phyloP scores from a whole-genome alignment of 2,797 vertebrate species.

The Kryptopterus vitreolus region DNA sequence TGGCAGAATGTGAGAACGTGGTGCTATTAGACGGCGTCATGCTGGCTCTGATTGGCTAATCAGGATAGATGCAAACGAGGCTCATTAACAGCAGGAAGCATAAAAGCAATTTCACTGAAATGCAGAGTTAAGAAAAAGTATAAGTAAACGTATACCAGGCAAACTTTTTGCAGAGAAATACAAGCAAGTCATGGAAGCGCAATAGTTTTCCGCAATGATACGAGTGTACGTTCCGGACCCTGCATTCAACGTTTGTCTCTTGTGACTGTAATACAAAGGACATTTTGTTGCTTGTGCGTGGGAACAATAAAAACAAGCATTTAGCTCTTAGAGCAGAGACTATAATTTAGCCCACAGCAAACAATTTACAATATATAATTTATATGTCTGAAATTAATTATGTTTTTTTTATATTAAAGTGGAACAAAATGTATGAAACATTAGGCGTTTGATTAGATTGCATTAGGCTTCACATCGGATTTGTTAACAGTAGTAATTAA shows the following conservation, averaged over 20 bases:
- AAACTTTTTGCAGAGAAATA: background rate
- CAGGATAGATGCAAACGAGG: constrained; percentile 41
- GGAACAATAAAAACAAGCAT: background rate
- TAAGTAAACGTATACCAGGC: background rate
- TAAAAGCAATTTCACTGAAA: constrained; percentile 20
- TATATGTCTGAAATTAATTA: background rate
- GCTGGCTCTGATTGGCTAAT: constrained; percentile 56
- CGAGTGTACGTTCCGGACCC: background rate
- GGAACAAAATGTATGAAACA: background rate
- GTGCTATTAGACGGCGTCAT: constrained; percentile 26
- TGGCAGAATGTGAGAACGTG: constrained; percentile 31
- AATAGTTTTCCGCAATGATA: background rate
- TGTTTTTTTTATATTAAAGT: background rate
- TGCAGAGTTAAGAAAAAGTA: background rate
- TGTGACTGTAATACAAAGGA: background rate
- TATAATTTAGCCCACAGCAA: background rate
- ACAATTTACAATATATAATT: background rate
- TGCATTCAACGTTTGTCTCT: background rate
- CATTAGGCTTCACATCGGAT: background rate
- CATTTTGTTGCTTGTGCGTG: background rate
- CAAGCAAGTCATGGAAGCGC: background rate
- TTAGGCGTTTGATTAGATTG: background rate
- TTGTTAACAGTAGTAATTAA: background rate
- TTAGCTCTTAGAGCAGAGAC: background rate
- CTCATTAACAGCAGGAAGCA: constrained; percentile 44